A percentile compares a stretch with the other conserved stretches of the same genome.
These are phyloP conservation scores for Tragulus kanchil DNA, from an alignment of 2,113 vertebrate species.

Conservation along the genomic window DNA sequence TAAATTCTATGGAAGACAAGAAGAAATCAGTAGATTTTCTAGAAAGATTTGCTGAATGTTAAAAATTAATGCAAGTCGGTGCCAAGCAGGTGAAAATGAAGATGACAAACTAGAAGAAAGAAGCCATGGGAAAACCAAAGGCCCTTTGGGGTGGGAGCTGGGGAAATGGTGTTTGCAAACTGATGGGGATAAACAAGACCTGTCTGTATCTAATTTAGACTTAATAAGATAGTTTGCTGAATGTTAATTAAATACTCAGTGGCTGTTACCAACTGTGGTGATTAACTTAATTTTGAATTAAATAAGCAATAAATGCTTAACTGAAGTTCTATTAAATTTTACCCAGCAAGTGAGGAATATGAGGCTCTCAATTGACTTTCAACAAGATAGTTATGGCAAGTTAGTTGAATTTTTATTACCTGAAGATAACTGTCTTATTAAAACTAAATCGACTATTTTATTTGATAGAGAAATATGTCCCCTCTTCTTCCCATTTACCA, in stretches of 20 bases:
- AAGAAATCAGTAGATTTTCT: conserved; percentile 39
- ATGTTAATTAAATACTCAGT: conserved; percentile 89
- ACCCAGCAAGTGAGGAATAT: conserved; percentile 85
- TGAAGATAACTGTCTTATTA: conserved; percentile 86
- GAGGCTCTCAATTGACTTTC: conserved; percentile 87
- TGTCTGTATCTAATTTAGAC: conserved; percentile 82
- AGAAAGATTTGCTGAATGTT: too few species aligned
- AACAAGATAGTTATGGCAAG: conserved; percentile 86
- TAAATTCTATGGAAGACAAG: background rate
- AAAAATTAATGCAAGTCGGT: background rate
- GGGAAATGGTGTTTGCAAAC: conserved; percentile 60
- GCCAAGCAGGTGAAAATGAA: conserved; percentile 3
- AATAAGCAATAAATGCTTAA: conserved; percentile 89
- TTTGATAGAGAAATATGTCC: conserved; percentile 76
- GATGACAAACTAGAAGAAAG: background rate
- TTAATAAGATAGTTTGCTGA: conserved; percentile 87
- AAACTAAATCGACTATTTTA: conserved; percentile 86
- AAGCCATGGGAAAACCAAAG: background rate
- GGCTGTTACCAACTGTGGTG: conserved; percentile 87
- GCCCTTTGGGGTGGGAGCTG: background rate
- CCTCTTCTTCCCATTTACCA: conserved; percentile 55
- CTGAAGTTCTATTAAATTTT: conserved; percentile 90
- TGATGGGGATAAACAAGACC: conserved; percentile 79
- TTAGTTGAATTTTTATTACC: conserved; percentile 87
- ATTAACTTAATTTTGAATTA: conserved; percentile 90